Evolutionary conservation across 1,140 invertebrate genomes (phyloP), one percentile per base, ranked within the genome.

Genomic region (Drosophila subpulchrella): DNA sequence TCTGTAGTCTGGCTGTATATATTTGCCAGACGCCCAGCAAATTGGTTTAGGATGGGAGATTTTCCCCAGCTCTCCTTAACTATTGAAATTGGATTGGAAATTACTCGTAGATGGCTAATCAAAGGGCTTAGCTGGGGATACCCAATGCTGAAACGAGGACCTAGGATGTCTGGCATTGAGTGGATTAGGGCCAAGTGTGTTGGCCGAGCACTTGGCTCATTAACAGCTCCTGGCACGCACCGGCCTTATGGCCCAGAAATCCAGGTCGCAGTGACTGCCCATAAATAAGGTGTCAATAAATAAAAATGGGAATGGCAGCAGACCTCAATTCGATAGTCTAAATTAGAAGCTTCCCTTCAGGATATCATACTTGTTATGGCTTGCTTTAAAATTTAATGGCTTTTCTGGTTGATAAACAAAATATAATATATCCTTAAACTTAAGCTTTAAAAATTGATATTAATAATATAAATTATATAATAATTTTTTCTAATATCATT

Each of bases 271-370:
- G 42, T 46, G 47, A 55, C 32, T 27, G 57, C 24, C 62, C 76
- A 84, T 84, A 84, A 84, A 83, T 84, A 80, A 80, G 58, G 50
- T 17, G 66, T 57, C 65, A 60, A 83, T 79, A 79, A 84, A 80
- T 80, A 80, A 76, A 76, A 75, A 83, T 83, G 58, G 38, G 30
- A 58, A 38, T 39, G 47, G 44, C 48, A 67, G 7, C 11, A 10
- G 34, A 15, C 13, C 34, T 4, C 15, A 38, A 41, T 27, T 15
- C 20, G 6, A 11, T 24, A 36, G 57, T 17, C 15, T 27, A 44
- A 59, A 44, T 36, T 44, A 41, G 8, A 59, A 44, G 30, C 8
- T 55, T 38, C 24, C 27, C 10, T 6, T n/a, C 27, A 17, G 60
- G 5, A 44, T 66, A 20, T 54, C 44, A 65, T 42, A 36, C 0